These are phyloP conservation scores for Columba guinea DNA, from an alignment of 2,797 vertebrate species.

Conservation along the genomic window DNA sequence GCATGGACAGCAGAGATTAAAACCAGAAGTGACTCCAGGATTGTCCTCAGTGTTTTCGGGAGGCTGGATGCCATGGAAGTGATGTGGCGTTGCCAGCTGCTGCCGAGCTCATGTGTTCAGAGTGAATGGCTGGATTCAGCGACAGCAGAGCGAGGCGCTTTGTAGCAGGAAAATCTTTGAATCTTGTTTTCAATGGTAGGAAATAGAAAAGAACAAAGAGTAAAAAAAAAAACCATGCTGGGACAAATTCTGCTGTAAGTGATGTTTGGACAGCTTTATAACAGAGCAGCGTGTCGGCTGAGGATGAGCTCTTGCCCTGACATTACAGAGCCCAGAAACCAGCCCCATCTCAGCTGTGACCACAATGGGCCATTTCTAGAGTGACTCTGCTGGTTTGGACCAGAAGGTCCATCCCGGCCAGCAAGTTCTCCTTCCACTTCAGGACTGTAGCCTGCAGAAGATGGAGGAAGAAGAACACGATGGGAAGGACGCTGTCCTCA, in stretches of 20 bases:
- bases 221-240: not conserved
- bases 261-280: not conserved
- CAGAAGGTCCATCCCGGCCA: not conserved
- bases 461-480: not conserved
- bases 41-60: not conserved
- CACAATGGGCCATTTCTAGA: accelerated
- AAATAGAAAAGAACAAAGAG: slow-evolving; percentile 59
- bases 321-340: not conserved
- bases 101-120: not conserved
- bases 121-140: slow-evolving; percentile 19
- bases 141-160: not conserved
- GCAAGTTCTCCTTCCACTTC: not conserved
- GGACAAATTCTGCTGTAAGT: slow-evolving; percentile 16
- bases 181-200: slow-evolving; percentile 35
- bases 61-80: slow-evolving; percentile 8
- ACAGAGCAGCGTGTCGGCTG: not conserved
- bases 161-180: slow-evolving; percentile 54
- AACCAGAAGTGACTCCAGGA: slow-evolving; percentile 35
- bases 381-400: not conserved
- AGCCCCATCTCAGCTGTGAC: not conserved
- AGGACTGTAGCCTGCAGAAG: not conserved
- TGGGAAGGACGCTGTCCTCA: not conserved
- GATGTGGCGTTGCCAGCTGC: slow-evolving; percentile 33
- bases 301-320: not conserved
- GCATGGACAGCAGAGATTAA: slow-evolving; percentile 4